A percentile compares a stretch with the other conserved stretches of the same genome.
Evolutionary conservation across 1,140 invertebrate species (phyloP).

Genomic region (Anastrepha ludens): DNA sequence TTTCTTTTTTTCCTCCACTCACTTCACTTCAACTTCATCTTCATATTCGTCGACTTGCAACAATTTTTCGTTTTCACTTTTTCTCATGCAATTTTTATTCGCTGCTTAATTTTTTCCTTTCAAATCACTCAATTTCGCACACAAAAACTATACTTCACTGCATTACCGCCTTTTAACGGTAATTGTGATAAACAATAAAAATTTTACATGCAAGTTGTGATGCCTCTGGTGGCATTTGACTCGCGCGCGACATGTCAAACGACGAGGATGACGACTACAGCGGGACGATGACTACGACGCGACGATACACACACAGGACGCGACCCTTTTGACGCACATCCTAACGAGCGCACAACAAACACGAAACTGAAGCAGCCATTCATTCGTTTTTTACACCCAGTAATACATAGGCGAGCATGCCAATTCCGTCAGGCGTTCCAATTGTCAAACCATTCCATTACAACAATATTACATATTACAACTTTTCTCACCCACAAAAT

Average conservation of each 20-base stretch:
- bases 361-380: constrained; percentile 69
- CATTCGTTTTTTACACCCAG: constrained; percentile 49
- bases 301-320: constrained; percentile 19
- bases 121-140: constrained; percentile 17
- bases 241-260: constrained; percentile 28
- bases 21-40: background rate
- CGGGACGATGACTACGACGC: constrained; percentile 13
- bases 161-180: background rate
- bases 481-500: background rate
- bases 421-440: constrained; percentile 13
- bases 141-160: background rate
- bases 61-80: background rate
- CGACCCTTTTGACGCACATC: constrained; percentile 64
- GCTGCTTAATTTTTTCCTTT: no score
- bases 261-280: constrained; percentile 1
- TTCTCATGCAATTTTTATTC: background rate
- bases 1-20: background rate
- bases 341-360: constrained; percentile 74
- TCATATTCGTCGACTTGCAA: background rate
- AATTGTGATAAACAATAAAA: constrained; percentile 35
- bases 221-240: constrained; percentile 16
- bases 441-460: background rate
- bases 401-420: constrained; percentile 34
- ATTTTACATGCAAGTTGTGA: constrained; percentile 11
- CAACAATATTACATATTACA: no score